Percentiles rank a stretch among this genome's conserved stretches.
Conservation (phyloP, 2,113 vertebrate species). For the Eulemur macaco region DNA sequence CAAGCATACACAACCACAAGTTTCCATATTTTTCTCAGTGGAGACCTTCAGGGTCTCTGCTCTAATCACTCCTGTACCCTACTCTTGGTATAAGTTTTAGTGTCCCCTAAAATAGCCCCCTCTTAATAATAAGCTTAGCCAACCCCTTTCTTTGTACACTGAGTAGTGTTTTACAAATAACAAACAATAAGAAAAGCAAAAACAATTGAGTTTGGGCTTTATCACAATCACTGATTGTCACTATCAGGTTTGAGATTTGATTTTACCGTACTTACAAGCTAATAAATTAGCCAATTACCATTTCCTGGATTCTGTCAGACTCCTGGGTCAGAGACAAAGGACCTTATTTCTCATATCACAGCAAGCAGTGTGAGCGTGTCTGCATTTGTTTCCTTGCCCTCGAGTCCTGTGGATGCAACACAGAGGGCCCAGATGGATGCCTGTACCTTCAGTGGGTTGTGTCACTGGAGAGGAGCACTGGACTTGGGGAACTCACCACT, state of each 20-base stretch:
- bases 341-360: background rate
- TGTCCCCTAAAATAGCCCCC: background rate
- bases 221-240: background rate
- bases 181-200: background rate
- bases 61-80: background rate
- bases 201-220: background rate
- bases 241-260: background rate
- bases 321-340: background rate
- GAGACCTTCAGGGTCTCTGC: background rate
- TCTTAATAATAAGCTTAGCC: background rate
- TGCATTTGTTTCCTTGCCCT: background rate
- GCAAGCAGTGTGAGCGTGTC: background rate
- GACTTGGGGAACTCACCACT: background rate
- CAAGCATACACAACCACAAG: background rate
- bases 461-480: background rate
- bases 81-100: background rate
- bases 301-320: background rate
- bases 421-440: background rate
- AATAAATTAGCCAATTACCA: background rate
- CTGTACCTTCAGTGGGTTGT: background rate
- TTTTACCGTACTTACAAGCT: background rate
- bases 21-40: conserved; percentile 20
- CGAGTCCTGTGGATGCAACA: background rate
- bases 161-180: background rate
- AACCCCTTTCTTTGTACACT: background rate